Evolutionary conservation across 2,888 invertebrate species (phyloP).

Genomic region (Napeogenes inachia): DNA sequence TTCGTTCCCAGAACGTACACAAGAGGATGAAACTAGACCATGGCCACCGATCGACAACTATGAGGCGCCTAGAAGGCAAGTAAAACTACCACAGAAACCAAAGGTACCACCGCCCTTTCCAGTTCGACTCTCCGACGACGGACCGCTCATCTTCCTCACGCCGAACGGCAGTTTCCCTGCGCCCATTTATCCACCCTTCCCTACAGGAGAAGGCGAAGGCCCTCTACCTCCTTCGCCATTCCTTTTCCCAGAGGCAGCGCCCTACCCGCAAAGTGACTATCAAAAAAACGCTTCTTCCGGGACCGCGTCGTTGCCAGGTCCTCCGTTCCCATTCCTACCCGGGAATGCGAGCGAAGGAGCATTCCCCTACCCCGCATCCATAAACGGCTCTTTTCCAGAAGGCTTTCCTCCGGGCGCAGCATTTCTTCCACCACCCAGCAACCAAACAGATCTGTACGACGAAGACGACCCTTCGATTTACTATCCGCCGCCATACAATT

Average conservation of each 20-base stretch:
- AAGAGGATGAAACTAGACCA: conserved; percentile 63
- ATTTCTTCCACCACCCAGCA: conserved; percentile 83
- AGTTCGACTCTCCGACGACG: conserved; percentile 90
- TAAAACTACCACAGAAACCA: conserved; percentile 88
- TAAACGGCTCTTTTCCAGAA: conserved; percentile 78
- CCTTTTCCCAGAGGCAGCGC: conserved; percentile 78
- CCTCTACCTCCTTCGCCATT: conserved; percentile 74
- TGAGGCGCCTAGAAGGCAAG: conserved; percentile 88
- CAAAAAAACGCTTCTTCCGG: conserved; percentile 82
- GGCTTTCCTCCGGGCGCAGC: conserved; percentile 76
- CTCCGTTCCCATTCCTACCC: conserved; percentile 80
- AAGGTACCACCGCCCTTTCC: conserved; percentile 96
- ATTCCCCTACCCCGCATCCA: conserved; percentile 75
- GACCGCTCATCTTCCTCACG: conserved; percentile 91
- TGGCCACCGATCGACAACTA: conserved; percentile 93
- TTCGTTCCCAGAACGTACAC: conserved; percentile 77
- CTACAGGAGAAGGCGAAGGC: conserved; percentile 79
- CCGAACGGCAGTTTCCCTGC: conserved; percentile 86
- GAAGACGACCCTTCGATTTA: conserved; percentile 95
- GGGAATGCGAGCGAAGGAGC: conserved; percentile 77
- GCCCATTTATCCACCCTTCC: conserved; percentile 81
- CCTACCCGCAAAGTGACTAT: conserved; percentile 77
- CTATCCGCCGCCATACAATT: conserved; percentile 94
- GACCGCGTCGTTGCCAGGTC: conserved; percentile 80
- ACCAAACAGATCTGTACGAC: conserved; percentile 87